These are phyloP conservation scores for Acholoe squamosa DNA, from an alignment of 2,888 invertebrate species.

Conservation along the genomic window DNA sequence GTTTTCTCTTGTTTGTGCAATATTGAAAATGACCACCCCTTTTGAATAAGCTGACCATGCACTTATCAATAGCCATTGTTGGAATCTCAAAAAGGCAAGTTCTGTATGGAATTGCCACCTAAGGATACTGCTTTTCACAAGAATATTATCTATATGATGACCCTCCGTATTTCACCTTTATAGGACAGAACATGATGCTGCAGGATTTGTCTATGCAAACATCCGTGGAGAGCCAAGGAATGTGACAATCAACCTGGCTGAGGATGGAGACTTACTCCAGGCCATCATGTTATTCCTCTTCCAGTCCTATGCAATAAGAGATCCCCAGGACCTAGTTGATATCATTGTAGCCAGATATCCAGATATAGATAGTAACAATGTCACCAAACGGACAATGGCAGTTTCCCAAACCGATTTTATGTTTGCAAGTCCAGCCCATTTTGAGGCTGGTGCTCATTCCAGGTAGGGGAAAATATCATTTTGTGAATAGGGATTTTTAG, in stretches of 20 bases:
- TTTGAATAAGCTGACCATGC: too few relatives aligned
- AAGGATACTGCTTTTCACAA: too few relatives aligned
- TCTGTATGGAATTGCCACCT: too few relatives aligned
- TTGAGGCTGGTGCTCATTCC: neutral
- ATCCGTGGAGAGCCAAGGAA: neutral
- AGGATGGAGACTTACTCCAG: neutral
- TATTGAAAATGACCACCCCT: too few relatives aligned
- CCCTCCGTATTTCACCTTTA: neutral
- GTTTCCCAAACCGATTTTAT: conserved; percentile 16
- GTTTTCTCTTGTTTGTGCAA: too few relatives aligned
- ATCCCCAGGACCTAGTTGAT: neutral
- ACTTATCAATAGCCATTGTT: too few relatives aligned
- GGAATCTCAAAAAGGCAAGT: too few relatives aligned
- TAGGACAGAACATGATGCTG: neutral
- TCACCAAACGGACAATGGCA: neutral
- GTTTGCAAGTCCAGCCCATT: neutral
- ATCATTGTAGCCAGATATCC: neutral
- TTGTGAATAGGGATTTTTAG: neutral
- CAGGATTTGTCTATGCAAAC: neutral
- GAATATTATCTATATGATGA: too few relatives aligned
- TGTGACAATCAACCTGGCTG: neutral
- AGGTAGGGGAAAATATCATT: neutral
- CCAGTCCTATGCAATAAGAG: neutral
- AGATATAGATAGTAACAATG: neutral
- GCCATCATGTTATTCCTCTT: neutral